Evolutionary conservation across 2,888 invertebrate genomes (phyloP).

Genomic region (Girardia tigrina): DNA sequence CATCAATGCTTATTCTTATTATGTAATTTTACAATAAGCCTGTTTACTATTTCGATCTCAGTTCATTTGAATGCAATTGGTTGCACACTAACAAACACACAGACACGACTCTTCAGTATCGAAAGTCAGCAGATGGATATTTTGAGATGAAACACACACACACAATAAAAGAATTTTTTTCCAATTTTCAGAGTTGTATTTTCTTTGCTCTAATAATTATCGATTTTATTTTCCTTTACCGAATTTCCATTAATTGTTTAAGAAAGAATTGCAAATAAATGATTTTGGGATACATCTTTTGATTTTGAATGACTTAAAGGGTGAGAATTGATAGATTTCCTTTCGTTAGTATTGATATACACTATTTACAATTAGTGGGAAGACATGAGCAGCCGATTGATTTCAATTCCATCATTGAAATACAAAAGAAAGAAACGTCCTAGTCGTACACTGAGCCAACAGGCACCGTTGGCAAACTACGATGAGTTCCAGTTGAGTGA

Average conservation of each 20-base stretch:
- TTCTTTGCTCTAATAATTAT: not conserved
- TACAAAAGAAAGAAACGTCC: conserved; percentile 5
- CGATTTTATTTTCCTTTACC: not conserved
- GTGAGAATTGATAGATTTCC: not conserved
- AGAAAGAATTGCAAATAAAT: not conserved
- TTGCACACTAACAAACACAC: not conserved
- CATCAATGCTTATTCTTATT: not conserved
- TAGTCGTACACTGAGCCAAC: not conserved
- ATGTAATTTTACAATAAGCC: not conserved
- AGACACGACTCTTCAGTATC: not conserved
- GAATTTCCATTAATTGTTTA: not conserved
- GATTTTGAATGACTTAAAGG: not conserved
- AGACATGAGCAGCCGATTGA: not conserved
- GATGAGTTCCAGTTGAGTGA: conserved; percentile 15
- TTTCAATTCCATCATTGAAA: not conserved
- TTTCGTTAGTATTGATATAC: not conserved
- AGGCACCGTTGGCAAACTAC: conserved; percentile 3
- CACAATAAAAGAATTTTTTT: not conserved
- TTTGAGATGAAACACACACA: not conserved
- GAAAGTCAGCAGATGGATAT: not conserved
- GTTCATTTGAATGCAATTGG: not conserved
- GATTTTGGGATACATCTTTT: not conserved
- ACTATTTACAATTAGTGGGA: not conserved
- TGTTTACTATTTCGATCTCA: not conserved
- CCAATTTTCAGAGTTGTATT: not conserved